A percentile compares a stretch with the other conserved stretches of the same genome.
These are phyloP conservation scores for Rotaria macrura DNA, from an alignment of 2,888 invertebrate species.

Conservation along the genomic window DNA sequence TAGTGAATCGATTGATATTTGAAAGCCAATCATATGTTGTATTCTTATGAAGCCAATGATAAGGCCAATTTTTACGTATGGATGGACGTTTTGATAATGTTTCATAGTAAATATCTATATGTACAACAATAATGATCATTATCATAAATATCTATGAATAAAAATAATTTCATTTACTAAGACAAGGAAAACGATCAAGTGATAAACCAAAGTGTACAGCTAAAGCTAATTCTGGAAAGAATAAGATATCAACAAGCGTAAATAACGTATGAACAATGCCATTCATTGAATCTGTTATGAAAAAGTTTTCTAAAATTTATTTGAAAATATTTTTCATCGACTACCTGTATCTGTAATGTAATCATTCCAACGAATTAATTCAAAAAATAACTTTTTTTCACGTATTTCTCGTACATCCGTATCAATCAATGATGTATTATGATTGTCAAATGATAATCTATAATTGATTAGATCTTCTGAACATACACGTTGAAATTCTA, in stretches of 20 bases:
- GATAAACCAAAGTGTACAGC: background rate
- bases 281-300: background rate
- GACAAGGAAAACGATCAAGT: background rate
- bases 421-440: background rate
- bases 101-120: background rate
- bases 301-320: background rate
- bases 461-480: background rate
- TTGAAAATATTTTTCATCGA: background rate
- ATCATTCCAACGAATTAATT: background rate
- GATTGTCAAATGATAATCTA: background rate
- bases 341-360: background rate
- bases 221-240: background rate
- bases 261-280: background rate
- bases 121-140: background rate
- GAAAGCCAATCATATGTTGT: background rate
- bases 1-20: background rate
- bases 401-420: background rate
- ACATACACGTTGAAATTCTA: background rate
- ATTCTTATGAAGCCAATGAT: background rate
- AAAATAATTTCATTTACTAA: background rate
- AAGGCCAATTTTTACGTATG: background rate
- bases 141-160: background rate
- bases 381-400: background rate
- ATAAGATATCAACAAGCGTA: background rate
- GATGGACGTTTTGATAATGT: background rate